Percentiles rank a stretch among this genome's conserved stretches.
Evolutionary conservation across 2,888 invertebrate species (phyloP).

Genomic region (Carpatolechia fugitivella): DNA sequence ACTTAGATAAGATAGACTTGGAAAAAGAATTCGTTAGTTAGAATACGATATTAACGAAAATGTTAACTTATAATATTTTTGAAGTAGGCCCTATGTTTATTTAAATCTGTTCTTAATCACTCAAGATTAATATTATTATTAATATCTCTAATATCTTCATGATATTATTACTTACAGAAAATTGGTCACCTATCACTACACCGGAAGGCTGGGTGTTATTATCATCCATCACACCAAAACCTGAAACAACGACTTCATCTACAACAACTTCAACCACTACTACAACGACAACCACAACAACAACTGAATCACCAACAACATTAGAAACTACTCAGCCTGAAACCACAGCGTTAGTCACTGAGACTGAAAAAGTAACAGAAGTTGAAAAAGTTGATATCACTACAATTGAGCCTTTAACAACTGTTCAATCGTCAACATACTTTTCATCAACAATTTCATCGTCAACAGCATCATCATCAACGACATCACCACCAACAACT

Average conservation of each 20-base stretch:
- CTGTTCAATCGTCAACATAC: conserved; percentile 46
- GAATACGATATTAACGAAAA: no score
- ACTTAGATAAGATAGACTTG: no score
- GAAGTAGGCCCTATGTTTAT: no score
- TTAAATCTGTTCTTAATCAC: no score
- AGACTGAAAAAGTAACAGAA: conserved; percentile 29
- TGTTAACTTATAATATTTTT: no score
- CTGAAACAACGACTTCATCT: conserved; percentile 38
- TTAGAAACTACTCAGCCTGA: conserved; percentile 31
- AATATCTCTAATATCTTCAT: not conserved
- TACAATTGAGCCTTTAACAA: conserved; percentile 28
- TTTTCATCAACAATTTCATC: conserved; percentile 27
- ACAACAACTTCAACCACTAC: conserved; percentile 33
- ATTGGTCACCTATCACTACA: conserved; percentile 82
- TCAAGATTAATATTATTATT: no score
- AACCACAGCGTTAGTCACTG: conserved; percentile 20
- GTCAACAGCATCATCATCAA: conserved; percentile 14
- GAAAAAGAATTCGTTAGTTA: no score
- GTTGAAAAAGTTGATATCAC: conserved; percentile 35
- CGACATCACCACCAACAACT: conserved; percentile 18
- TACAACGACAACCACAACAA: conserved; percentile 32
- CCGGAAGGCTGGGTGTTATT: conserved; percentile 83
- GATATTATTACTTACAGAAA: conserved; percentile 54
- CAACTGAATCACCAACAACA: conserved; percentile 28
- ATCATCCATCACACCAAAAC: conserved; percentile 58